Evolutionary conservation across 2,113 vertebrate genomes (phyloP).

Genomic region (Cheirogaleus medius): DNA sequence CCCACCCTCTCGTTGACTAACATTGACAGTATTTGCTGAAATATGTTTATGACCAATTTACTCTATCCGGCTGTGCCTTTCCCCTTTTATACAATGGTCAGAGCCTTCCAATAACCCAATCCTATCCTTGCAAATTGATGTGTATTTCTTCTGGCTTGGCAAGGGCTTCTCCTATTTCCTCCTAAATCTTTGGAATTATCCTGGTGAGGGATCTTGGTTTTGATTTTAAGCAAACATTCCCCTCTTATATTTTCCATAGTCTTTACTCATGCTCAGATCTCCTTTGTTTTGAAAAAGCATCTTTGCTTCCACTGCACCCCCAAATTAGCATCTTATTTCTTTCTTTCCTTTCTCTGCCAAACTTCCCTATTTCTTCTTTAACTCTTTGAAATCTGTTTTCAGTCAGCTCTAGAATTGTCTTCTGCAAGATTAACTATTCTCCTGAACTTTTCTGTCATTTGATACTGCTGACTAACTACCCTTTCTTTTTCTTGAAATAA

Average conservation of each 20-base stretch:
- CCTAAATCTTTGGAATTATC: background rate
- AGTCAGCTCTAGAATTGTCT: background rate
- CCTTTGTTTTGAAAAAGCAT: background rate
- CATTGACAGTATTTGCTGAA: conserved; percentile 28
- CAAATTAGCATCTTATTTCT: conserved; percentile 3
- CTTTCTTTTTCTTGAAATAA: background rate
- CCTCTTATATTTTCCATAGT: background rate
- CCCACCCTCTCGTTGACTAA: conserved; percentile 19
- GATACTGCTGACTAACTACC: background rate
- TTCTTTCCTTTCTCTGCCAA: background rate
- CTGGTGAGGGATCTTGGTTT: background rate
- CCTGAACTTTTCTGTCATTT: background rate
- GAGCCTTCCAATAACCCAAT: background rate
- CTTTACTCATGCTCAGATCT: background rate
- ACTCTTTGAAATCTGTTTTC: background rate
- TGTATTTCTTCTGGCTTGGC: background rate
- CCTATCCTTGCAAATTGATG: background rate
- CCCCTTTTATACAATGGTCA: background rate
- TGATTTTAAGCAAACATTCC: background rate
- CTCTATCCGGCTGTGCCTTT: background rate
- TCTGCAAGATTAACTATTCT: background rate
- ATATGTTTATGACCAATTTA: background rate
- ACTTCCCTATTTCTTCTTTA: background rate
- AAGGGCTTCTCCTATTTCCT: background rate
- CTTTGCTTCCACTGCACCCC: background rate